Evolutionary conservation across 2,888 invertebrate genomes (phyloP), one percentile per base, ranked within the genome.

Genomic region (Hetaerina titia): DNA sequence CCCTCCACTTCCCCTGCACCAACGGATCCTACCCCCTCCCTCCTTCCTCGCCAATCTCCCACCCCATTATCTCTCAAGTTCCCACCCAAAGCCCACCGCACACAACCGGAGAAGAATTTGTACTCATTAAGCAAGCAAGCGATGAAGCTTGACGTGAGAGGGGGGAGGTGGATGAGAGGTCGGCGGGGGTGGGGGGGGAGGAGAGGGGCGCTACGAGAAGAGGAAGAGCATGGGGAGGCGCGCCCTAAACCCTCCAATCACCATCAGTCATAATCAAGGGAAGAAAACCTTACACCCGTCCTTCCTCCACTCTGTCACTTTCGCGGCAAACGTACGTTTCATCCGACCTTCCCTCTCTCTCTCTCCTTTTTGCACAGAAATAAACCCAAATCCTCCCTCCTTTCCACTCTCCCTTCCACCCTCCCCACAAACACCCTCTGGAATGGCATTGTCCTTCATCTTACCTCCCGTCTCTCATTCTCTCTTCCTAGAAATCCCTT

Each of bases 71-170:
- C 69, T 58, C 22, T 57, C 11, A 58, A 13, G n/a, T 17, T 58
- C 60, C 25, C 17, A 13, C 63, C 88, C 31, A 60, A 11, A 25
- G 25, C 60, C 63, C 64, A 57, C 89, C n/a, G 56, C 63, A 45
- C 56, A 74, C 64, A 74, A 74, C 92, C 92, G 69, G 45, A 69
- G 92, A 69, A 92, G 92, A 69, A 92, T 92, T 92, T 92, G 92
- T 92, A 92, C 92, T 92, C 92, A 92, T 92, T 92, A 92, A 92
- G 92, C 92, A 74, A 69, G 69, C 92, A 64, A 92, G 92, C 69
- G 63, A 92, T 92, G 92, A 92, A 69, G 64, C 64, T 92, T 92
- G 92, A 92, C 63, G 64, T 92, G 92, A 69, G 92, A 19, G 45
- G 92, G 31, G 25, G 45, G 19, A 13, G 89, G 22, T 19, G 17